A percentile compares a stretch with the other conserved stretches of the same genome.
Conservation (phyloP, 1,140 invertebrate species). For the Euwallacea fornicatus region DNA sequence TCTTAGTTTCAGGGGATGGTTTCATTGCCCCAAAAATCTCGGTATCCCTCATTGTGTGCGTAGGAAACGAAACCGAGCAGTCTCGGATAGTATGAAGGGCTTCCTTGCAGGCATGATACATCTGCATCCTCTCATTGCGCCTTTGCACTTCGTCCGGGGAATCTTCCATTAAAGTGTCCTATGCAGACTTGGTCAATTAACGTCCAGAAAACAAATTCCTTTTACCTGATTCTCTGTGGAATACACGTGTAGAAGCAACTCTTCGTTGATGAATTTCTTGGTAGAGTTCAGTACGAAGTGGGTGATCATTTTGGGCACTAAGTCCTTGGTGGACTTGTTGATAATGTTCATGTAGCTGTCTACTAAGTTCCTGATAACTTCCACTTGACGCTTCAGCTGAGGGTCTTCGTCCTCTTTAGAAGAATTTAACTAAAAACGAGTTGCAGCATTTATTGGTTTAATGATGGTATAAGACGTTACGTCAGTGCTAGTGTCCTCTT, state of each 20-base stretch:
- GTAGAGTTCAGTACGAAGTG: slow-evolving; percentile 96
- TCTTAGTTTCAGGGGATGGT: slow-evolving; percentile 12
- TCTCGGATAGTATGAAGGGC: slow-evolving; percentile 96
- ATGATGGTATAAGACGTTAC: slow-evolving; percentile 13
- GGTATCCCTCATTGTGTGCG: background rate
- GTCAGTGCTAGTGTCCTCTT: slow-evolving; percentile 61
- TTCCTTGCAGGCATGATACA: slow-evolving; percentile 99
- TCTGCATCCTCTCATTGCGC: slow-evolving; percentile 95
- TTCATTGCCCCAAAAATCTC: background rate
- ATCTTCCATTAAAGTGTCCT: slow-evolving; percentile 98
- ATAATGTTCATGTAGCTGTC: slow-evolving; percentile 99
- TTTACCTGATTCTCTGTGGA: slow-evolving; percentile 93
- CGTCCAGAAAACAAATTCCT: background rate
- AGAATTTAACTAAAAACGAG: slow-evolving; percentile 14
- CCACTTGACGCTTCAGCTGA: slow-evolving; percentile 95
- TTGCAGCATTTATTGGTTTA: background rate
- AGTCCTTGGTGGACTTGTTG: slow-evolving; percentile 96
- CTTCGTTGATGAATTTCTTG: slow-evolving; percentile 97
- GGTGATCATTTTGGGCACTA: slow-evolving; percentile 99
- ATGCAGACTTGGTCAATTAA: slow-evolving; percentile 3
- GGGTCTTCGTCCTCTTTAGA: slow-evolving; percentile 76
- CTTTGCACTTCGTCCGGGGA: slow-evolving; percentile 94
- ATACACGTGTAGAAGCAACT: slow-evolving; percentile 94
- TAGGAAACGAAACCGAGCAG: slow-evolving; percentile 64
- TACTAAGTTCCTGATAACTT: slow-evolving; percentile 98